Evolutionary conservation across 1,140 invertebrate species (phyloP).

Genomic region (Lepidostoma basale): DNA sequence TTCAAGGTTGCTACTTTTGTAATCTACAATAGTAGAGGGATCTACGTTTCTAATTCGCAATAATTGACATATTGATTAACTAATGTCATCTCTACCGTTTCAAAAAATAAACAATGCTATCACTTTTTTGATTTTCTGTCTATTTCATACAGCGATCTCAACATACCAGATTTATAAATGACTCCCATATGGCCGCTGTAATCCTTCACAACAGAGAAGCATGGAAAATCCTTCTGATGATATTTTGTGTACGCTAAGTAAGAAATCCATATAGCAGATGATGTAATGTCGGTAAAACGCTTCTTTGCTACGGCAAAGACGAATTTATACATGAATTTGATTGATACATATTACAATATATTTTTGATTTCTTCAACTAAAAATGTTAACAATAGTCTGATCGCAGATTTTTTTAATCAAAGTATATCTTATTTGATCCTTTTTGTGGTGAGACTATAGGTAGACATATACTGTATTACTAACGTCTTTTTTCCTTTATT

Average conservation of each 20-base stretch:
- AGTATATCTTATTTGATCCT: neutral
- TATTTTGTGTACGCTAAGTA: neutral
- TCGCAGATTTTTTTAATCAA: neutral
- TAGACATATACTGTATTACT: neutral
- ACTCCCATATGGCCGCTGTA: slow-evolving; percentile 53
- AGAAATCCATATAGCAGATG: neutral
- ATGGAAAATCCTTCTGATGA: neutral
- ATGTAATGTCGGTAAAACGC: neutral
- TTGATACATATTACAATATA: neutral
- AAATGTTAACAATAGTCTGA: neutral
- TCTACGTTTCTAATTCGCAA: neutral
- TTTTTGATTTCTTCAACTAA: neutral
- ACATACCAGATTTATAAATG: slow-evolving; percentile 52
- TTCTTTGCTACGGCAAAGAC: neutral
- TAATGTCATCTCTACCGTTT: neutral
- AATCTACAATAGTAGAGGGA: neutral
- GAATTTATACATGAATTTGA: neutral
- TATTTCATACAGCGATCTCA: slow-evolving; percentile 49
- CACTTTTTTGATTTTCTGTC: slow-evolving; percentile 51
- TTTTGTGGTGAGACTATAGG: neutral
- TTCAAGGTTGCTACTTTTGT: neutral
- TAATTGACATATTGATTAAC: neutral
- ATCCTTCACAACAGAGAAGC: slow-evolving; percentile 45
- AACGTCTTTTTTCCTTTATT: neutral
- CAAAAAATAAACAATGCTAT: slow-evolving; percentile 42